phyloP scores from a whole-genome alignment of 2,113 vertebrate species.

The Tragelaphus strepsiceros region DNA sequence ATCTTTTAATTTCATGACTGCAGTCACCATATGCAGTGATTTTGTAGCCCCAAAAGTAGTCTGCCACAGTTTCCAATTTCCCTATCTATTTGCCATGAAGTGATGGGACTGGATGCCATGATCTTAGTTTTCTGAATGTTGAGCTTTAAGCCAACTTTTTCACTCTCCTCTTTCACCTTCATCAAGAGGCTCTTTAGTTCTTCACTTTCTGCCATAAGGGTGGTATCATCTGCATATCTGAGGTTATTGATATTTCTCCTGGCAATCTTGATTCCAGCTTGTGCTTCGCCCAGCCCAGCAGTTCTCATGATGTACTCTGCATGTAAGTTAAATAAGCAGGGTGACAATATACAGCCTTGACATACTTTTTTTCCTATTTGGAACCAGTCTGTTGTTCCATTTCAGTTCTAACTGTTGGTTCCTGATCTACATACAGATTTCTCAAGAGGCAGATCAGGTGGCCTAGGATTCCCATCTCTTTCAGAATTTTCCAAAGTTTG shows the following conservation, averaged over 20 bases:
- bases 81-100: neutral
- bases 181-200: neutral
- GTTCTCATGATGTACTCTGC: neutral
- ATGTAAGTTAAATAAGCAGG: neutral
- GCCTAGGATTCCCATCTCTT: neutral
- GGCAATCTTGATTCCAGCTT: neutral
- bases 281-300: neutral
- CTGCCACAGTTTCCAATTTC: neutral
- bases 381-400: neutral
- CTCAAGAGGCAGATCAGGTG: neutral
- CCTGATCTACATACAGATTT: neutral
- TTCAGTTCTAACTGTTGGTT: neutral
- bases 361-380: neutral
- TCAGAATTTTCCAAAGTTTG: neutral
- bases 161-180: neutral
- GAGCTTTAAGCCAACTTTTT: neutral
- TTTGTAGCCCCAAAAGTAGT: neutral
- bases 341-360: neutral
- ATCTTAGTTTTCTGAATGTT: neutral
- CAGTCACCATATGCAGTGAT: neutral
- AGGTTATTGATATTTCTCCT: neutral
- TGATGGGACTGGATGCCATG: neutral
- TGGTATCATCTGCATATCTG: neutral
- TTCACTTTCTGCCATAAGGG: neutral
- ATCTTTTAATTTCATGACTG: neutral